Conservation (phyloP, 1,140 invertebrate genomes). For the Drosophila suzukii region DNA sequence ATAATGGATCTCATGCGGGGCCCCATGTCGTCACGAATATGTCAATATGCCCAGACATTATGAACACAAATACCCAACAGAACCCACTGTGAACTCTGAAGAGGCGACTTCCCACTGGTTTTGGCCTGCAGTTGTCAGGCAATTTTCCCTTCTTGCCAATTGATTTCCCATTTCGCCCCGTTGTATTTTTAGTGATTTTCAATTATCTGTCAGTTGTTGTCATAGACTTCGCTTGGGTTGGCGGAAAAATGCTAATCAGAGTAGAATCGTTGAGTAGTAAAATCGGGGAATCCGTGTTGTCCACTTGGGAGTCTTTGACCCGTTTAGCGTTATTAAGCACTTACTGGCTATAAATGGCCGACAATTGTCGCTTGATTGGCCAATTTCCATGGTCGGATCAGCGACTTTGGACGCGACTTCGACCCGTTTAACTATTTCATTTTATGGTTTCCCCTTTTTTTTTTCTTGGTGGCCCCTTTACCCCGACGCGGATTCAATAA, state of each 20-base stretch:
- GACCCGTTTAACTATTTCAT: slow-evolving; percentile 68
- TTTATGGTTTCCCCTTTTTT: slow-evolving; percentile 43
- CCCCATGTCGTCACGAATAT: slow-evolving; percentile 40
- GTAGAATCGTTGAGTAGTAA: not conserved
- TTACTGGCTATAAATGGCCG: slow-evolving; percentile 64
- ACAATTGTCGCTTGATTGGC: slow-evolving; percentile 81
- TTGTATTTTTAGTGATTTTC: slow-evolving; percentile 61
- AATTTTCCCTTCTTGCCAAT: slow-evolving; percentile 48
- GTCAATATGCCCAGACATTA: slow-evolving; percentile 3
- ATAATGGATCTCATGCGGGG: slow-evolving; percentile 54
- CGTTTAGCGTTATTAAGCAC: slow-evolving; percentile 59
- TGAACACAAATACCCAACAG: slow-evolving; percentile 4
- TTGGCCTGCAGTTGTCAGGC: slow-evolving; percentile 54
- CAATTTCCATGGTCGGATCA: slow-evolving; percentile 60
- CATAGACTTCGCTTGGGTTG: slow-evolving; percentile 33
- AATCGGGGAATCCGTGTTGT: slow-evolving; percentile 22
- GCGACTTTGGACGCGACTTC: slow-evolving; percentile 35
- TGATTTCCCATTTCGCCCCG: slow-evolving; percentile 18
- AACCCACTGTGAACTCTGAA: slow-evolving; percentile 9
- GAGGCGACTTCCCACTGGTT: slow-evolving; percentile 45
- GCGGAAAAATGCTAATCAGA: slow-evolving; percentile 54
- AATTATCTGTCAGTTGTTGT: slow-evolving; percentile 67
- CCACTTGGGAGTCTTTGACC: slow-evolving; percentile 49
- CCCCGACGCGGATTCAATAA: slow-evolving; percentile 20
- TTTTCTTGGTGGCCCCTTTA: not conserved